Evolutionary conservation across 2,113 vertebrate species (phyloP), one percentile per base, ranked within the genome.

Genomic region (Marmota monax): DNA sequence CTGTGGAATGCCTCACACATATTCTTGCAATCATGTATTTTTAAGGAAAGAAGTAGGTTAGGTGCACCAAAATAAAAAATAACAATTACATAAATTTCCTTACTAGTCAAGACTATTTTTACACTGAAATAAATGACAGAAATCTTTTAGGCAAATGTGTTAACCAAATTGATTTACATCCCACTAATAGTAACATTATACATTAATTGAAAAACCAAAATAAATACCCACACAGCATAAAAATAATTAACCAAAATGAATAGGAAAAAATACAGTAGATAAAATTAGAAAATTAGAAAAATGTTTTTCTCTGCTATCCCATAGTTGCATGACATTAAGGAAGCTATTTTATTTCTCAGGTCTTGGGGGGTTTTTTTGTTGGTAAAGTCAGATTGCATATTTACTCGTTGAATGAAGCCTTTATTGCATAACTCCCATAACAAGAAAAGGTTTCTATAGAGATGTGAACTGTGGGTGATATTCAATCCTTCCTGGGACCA

Each of bases 1-100:
- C 7, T 12, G 29, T 34, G 17, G 32, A 32, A 9, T 84, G 0
- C 2, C 2, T 27, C 9, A 72, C 8, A 39, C 3, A 6, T 5
- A 7, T 53, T 61, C 37, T 48, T 45, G 29, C 2, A 73, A 29
- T 18, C 53, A 2, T 4, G 0, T 5, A 27, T 7, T 65, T 83
- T 89, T 48, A 18, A 73, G 20, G 4, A 78, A 10, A 37, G 7
- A 3, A 16, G 5, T 25, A 25, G 13, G 2, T 2, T 32, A 39
- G 34, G 48, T 3, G 1, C 17, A 78, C 45, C 56, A 25, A 20
- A 84, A 23, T 56, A 34, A 42, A 45, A 9, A 32, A 39, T 37
- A 80, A 77, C 25, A 70, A 22, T 14, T 42, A 88, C 6, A 53
- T 13, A 88, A 73, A 11, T 37, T 53, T 74, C 34, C 34, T 63